Percentiles rank a stretch among this genome's conserved stretches.
phyloP scores from a whole-genome alignment of 2,113 vertebrate genomes.

The Cynocephalus volans region DNA sequence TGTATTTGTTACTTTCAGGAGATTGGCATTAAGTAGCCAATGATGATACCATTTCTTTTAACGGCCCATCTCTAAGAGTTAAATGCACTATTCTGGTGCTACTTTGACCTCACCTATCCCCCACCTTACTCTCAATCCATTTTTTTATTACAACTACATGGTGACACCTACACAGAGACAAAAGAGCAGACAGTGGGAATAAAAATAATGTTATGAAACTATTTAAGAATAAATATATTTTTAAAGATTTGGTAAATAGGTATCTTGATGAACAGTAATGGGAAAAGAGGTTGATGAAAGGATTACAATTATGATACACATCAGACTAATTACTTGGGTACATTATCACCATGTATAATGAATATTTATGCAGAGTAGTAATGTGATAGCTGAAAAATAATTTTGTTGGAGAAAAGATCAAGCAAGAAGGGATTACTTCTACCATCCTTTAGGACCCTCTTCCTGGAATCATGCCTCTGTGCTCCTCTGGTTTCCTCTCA shows the following conservation, averaged over 20 bases:
- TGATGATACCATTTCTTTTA: neutral
- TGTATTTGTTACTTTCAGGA: neutral
- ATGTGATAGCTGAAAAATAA: neutral
- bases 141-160: neutral
- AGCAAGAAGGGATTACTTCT: neutral
- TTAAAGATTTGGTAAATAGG: neutral
- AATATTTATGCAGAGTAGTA: neutral
- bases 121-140: neutral
- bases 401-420: conserved; percentile 4
- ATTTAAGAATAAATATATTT: conserved; percentile 43
- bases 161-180: neutral
- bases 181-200: neutral
- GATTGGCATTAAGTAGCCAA: neutral
- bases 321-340: conserved; percentile 10
- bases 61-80: neutral
- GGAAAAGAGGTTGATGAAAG: neutral
- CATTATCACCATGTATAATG: neutral
- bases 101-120: neutral
- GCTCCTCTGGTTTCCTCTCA: neutral
- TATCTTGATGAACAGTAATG: neutral
- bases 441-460: neutral
- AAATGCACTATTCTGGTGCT: neutral
- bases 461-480: neutral
- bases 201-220: conserved; percentile 4
- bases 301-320: neutral